Evolutionary conservation across 2,797 vertebrate genomes (phyloP).

Genomic region (Coilia nasus): DNA sequence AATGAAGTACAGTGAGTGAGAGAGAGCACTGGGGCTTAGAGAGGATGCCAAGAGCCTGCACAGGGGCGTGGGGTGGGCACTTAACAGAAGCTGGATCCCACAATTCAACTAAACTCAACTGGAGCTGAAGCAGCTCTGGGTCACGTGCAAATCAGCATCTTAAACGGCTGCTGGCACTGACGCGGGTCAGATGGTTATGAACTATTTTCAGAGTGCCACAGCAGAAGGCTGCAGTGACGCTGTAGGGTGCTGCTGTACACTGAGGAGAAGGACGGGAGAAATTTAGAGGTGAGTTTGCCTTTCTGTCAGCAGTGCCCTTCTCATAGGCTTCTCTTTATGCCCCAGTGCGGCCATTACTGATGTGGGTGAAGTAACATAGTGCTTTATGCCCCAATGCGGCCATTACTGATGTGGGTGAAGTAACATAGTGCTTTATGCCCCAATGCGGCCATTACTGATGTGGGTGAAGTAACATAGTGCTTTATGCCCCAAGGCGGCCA

Average conservation of each 20-base stretch:
- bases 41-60: background rate
- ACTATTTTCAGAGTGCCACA: background rate
- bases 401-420: too few species aligned
- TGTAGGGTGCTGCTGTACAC: background rate
- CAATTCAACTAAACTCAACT: background rate
- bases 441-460: too few species aligned
- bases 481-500: too few species aligned
- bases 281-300: too few species aligned
- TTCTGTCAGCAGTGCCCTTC: too few species aligned
- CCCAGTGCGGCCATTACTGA: too few species aligned
- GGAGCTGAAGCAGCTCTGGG: background rate
- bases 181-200: background rate
- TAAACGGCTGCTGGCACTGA: background rate
- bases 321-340: too few species aligned
- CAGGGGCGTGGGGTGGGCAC: background rate
- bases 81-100: background rate
- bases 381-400: too few species aligned
- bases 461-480: too few species aligned
- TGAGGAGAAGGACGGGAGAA: background rate
- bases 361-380: background rate
- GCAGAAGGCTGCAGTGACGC: background rate
- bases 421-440: too few species aligned
- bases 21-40: background rate
- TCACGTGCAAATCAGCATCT: constrained; percentile 3
- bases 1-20: background rate